These are phyloP conservation scores for Helicorthomorpha holstii DNA, from an alignment of 1,140 invertebrate species.

Conservation along the genomic window DNA sequence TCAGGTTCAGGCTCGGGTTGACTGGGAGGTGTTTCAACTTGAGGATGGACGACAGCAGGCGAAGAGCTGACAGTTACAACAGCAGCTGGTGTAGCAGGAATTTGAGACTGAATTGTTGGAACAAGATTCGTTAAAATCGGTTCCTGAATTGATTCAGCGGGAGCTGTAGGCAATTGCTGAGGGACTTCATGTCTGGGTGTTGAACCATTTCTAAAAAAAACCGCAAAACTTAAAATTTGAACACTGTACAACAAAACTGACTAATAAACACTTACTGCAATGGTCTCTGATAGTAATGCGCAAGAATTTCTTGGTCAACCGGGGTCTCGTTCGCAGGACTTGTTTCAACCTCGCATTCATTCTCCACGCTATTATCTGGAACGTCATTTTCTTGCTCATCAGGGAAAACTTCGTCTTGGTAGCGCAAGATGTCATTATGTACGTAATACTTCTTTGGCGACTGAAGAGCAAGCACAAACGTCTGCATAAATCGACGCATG, in stretches of 20 bases:
- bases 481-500: slow-evolving; percentile 93
- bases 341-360: neutral
- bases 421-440: slow-evolving; percentile 96
- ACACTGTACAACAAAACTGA: too few relatives aligned
- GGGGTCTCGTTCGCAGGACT: neutral
- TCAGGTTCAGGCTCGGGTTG: neutral
- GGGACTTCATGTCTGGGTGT: too few relatives aligned
- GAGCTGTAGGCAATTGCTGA: too few relatives aligned
- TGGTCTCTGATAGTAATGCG: too few relatives aligned
- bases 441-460: slow-evolving; percentile 94
- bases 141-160: too few relatives aligned
- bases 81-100: neutral
- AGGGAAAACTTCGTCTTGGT: slow-evolving; percentile 55
- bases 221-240: too few relatives aligned
- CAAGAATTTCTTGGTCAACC: too few relatives aligned
- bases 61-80: neutral
- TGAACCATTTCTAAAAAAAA: too few relatives aligned
- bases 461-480: slow-evolving; percentile 86
- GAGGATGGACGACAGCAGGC: too few relatives aligned
- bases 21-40: too few relatives aligned
- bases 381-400: slow-evolving; percentile 41
- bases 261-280: too few relatives aligned
- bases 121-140: neutral
- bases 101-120: neutral
- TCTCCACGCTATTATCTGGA: slow-evolving; percentile 11